A percentile compares a stretch with the other conserved stretches of the same genome.
Conservation (phyloP, 1,140 invertebrate genomes). For the Philaenus spumarius region DNA sequence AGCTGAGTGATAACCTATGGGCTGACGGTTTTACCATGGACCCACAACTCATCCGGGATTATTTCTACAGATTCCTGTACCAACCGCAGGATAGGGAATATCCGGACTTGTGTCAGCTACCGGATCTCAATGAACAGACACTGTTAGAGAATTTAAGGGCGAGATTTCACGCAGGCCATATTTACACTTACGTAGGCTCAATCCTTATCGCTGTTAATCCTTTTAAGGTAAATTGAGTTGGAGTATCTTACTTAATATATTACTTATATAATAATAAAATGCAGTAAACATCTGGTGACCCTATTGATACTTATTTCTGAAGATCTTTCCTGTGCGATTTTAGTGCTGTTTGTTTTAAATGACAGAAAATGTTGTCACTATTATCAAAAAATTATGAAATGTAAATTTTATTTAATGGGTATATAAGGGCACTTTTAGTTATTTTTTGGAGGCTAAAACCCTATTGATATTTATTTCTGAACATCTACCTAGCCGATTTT, state of each 20-base stretch:
- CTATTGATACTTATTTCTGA: too few relatives aligned
- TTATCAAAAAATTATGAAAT: too few relatives aligned
- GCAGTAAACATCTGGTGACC: background rate
- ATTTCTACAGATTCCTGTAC: conserved; percentile 84
- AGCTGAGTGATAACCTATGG: conserved; percentile 71
- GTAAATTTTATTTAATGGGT: too few relatives aligned
- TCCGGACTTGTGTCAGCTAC: conserved; percentile 90
- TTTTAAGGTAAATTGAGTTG: conserved; percentile 50
- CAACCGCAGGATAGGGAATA: conserved; percentile 87
- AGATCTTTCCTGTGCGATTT: background rate
- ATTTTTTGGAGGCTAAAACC: too few relatives aligned
- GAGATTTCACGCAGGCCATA: conserved; percentile 84
- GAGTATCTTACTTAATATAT: too few relatives aligned
- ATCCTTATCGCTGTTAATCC: conserved; percentile 91
- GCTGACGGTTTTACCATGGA: conserved; percentile 81
- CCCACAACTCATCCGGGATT: conserved; percentile 81
- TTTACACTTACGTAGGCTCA: conserved; percentile 95
- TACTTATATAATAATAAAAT: too few relatives aligned
- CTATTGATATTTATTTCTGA: too few relatives aligned
- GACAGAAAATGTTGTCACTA: too few relatives aligned
- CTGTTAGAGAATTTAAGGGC: conserved; percentile 84
- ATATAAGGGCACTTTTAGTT: background rate
- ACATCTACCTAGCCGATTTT: too few relatives aligned
- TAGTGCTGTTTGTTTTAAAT: too few relatives aligned
- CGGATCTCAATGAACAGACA: conserved; percentile 90